Conservation (phyloP, 2,113 vertebrate species). For the Podarcis muralis region DNA sequence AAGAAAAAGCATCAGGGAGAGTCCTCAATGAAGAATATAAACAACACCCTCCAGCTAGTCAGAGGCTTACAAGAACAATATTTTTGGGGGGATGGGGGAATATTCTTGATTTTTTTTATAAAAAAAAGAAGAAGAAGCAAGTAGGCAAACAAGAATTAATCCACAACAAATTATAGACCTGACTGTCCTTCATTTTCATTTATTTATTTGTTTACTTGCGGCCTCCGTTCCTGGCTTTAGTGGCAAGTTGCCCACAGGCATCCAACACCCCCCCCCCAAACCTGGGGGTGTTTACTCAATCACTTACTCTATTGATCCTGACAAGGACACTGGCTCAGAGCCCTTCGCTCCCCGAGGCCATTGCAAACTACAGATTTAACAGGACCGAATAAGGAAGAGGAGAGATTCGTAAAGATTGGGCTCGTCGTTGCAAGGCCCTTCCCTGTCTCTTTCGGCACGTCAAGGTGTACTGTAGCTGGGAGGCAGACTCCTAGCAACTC, state of each 20-base stretch:
- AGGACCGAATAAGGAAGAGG: slow-evolving; percentile 43
- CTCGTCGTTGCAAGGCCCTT: neutral
- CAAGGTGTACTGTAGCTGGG: neutral
- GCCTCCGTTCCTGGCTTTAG: slow-evolving; percentile 44
- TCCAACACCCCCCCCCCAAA: neutral
- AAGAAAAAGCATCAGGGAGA: slow-evolving; percentile 63
- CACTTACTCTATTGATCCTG: slow-evolving; percentile 62
- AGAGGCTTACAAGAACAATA: slow-evolving; percentile 67
- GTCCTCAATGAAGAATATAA: slow-evolving; percentile 75
- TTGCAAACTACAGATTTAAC: slow-evolving; percentile 56
- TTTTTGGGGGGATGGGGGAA: slow-evolving; percentile 58
- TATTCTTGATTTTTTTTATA: slow-evolving; percentile 49
- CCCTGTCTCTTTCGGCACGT: slow-evolving; percentile 9
- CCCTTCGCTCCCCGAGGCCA: slow-evolving; percentile 47
- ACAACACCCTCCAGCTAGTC: slow-evolving; percentile 70
- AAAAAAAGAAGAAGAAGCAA: slow-evolving; percentile 7
- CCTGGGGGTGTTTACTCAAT: slow-evolving; percentile 43
- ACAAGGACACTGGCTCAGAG: slow-evolving; percentile 58
- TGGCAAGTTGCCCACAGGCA: slow-evolving; percentile 62
- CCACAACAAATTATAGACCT: slow-evolving; percentile 62
- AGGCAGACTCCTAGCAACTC: slow-evolving; percentile 8
- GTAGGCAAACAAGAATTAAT: no score
- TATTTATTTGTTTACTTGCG: slow-evolving; percentile 19
- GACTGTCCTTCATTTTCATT: slow-evolving; percentile 47
- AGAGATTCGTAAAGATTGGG: slow-evolving; percentile 47